Base-by-base conservation (phyloP, 1,140 invertebrate species). In the Frieseomelitta varia region DNA sequence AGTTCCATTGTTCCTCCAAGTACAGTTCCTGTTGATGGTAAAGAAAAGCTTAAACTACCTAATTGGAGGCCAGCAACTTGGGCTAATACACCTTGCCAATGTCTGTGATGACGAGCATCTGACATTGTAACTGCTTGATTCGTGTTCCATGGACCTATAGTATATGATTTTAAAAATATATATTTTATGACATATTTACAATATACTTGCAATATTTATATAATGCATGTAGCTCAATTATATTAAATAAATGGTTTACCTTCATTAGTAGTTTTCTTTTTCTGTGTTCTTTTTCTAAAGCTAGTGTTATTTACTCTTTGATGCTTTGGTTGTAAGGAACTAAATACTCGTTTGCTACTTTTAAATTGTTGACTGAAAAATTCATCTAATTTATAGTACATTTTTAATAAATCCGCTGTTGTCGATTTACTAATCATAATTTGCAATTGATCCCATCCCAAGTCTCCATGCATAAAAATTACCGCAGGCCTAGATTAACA, bases 321-420 rank as follows among this genome's bases (percentile, higher is more conserved):
- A 79, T 95, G 90, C 61, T 94, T 93, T 21, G 96, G 95, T 91
- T 97, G 96, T 1, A 98, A 93, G 39, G 97, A 97, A 77, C 97
- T 98, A 92, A 99, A 98, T 12, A 98, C 98, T 12, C 98, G 96
- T 94, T 98, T 98, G 89, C 97, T 98, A 83, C 97, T 98, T 91
- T 98, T 98, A 93, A 99, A 99, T 94, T 99, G 98, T 92, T 99
- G 98, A 71, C 97, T 97, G 93, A 99, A 99, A 95, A 99, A 99
- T 95, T 99, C 99, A 91, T 99, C 98, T 15, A 99, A 95, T 93
- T 99, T 99, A 78, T 98, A 97, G 92, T 98, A 98, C 97, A 99
- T 99, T 95, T 99, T 99, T 4, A 99, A 95, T 34, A 99, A 95
- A 95, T 99, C 99, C 0, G 98, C 98, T 0, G 98, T 99, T 0